Conservation (phyloP, 2,113 vertebrate genomes). For the Macquaria ambigua region DNA sequence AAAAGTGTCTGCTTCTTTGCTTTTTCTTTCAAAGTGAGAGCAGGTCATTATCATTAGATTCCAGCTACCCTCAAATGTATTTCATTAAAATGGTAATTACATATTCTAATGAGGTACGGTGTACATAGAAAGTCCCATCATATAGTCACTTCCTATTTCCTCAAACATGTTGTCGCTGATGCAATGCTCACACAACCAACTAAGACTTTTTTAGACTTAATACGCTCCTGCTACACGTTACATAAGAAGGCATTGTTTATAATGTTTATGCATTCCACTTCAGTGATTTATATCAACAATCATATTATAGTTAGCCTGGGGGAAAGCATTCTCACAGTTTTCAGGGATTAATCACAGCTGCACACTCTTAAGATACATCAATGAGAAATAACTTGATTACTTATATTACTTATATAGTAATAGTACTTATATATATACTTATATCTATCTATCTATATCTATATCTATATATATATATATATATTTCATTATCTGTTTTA, state of each 20-base stretch:
- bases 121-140: neutral
- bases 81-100: neutral
- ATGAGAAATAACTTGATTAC: neutral
- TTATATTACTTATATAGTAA: no score
- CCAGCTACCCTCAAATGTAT: neutral
- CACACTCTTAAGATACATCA: neutral
- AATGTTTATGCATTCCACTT: conserved; percentile 39
- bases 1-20: neutral
- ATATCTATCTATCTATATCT: no score
- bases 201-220: conserved; percentile 2
- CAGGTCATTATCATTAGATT: conserved; percentile 6
- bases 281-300: conserved; percentile 16
- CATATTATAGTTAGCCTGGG: neutral
- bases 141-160: neutral
- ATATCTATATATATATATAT: no score
- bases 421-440: no score
- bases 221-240: neutral
- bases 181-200: conserved; percentile 1
- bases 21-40: neutral
- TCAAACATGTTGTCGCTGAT: neutral
- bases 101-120: neutral
- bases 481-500: no score
- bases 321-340: conserved; percentile 27
- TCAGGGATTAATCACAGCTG: conserved; percentile 1
- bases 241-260: conserved; percentile 6